Conservation (phyloP, 2,113 vertebrate species). For the Anolis sagrei region DNA sequence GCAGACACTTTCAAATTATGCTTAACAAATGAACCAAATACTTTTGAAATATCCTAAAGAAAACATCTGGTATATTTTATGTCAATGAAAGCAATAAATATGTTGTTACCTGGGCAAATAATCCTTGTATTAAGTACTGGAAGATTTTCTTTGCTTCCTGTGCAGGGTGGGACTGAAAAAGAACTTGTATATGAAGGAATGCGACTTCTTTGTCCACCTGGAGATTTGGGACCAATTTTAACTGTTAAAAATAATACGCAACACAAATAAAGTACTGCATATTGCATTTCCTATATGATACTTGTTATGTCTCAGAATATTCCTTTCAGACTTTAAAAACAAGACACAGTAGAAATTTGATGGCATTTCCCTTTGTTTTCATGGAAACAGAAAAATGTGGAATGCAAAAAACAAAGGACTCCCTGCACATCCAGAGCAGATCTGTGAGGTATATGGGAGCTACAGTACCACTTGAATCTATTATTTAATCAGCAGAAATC, state of each 20-base stretch:
- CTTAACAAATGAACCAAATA: not conserved
- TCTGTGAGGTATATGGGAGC: too few relatives aligned
- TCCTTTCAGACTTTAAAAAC: not conserved
- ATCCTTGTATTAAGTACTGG: slow-evolving; percentile 98
- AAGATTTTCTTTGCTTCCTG: slow-evolving; percentile 94
- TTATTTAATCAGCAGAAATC: too few relatives aligned
- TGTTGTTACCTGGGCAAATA: slow-evolving; percentile 91
- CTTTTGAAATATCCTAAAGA: not conserved
- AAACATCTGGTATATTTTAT: not conserved
- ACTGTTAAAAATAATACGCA: slow-evolving; percentile 49
- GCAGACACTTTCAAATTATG: not conserved
- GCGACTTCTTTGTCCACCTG: slow-evolving; percentile 83
- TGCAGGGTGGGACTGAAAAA: slow-evolving; percentile 85
- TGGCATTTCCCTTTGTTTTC: not conserved
- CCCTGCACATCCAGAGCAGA: too few relatives aligned
- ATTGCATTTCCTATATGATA: not conserved
- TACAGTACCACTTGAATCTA: too few relatives aligned
- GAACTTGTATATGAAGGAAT: slow-evolving; percentile 84
- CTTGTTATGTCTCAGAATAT: not conserved
- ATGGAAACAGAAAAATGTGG: not conserved
- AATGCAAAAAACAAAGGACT: too few relatives aligned
- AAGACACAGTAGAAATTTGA: not conserved
- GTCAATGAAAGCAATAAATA: slow-evolving; percentile 4
- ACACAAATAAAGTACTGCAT: not conserved
- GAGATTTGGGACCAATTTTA: slow-evolving; percentile 84